Evolutionary conservation across 2,797 vertebrate species (phyloP).

Genomic region (Anas bernieri): DNA sequence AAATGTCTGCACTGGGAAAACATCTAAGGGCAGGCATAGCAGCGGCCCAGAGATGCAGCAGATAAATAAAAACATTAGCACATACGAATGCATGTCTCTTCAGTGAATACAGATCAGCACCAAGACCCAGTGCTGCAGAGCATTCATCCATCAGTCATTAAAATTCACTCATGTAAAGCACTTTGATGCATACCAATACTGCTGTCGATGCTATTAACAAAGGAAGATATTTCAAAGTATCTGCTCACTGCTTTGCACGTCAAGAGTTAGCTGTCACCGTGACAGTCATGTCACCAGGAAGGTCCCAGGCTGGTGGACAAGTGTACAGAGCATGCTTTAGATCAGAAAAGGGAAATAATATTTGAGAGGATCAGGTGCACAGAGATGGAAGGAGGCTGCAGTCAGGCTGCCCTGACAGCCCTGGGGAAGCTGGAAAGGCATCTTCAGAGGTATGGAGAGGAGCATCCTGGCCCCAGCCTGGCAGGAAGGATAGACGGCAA

Average conservation of each 20-base stretch:
- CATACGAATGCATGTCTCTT: background rate
- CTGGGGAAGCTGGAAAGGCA: background rate
- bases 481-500: background rate
- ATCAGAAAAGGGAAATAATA: background rate
- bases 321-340: background rate
- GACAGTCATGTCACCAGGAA: background rate
- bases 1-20: background rate
- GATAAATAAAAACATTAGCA: background rate
- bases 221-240: background rate
- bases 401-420: background rate
- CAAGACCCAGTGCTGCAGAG: background rate
- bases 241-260: rapidly evolving
- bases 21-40: background rate
- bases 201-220: background rate
- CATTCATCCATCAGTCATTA: background rate
- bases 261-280: background rate
- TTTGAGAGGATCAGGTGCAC: background rate
- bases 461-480: background rate
- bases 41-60: background rate
- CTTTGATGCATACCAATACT: background rate
- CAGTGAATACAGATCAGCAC: background rate
- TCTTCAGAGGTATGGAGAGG: background rate
- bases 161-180: background rate
- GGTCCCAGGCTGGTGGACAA: background rate
- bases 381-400: background rate